A percentile compares a stretch with the other conserved stretches of the same genome.
phyloP scores from a whole-genome alignment of 2,113 vertebrate genomes.

The Syrmaticus mikado region DNA sequence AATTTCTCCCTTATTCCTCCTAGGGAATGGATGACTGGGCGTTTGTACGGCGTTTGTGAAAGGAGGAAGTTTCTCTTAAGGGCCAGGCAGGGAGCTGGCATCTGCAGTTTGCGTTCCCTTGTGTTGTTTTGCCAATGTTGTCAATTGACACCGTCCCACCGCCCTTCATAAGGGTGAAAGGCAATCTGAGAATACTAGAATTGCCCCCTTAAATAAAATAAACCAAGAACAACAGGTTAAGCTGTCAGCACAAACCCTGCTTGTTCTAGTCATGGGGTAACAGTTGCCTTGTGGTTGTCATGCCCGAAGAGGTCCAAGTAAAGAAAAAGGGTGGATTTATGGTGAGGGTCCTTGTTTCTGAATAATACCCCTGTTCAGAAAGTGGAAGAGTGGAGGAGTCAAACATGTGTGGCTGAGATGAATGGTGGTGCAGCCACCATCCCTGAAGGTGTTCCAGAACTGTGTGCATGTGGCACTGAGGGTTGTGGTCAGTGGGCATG shows the following conservation, averaged over 20 bases:
- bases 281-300: background rate
- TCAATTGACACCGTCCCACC: background rate
- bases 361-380: background rate
- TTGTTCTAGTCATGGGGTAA: constrained; percentile 4
- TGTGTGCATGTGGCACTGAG: no score
- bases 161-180: background rate
- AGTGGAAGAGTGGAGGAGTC: background rate
- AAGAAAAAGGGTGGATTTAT: background rate
- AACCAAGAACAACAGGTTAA: background rate
- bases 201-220: constrained; percentile 23
- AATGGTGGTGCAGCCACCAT: background rate
- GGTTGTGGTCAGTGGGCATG: no score
- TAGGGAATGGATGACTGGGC: constrained; percentile 15
- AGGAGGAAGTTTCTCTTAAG: constrained; percentile 27
- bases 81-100: background rate
- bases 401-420: background rate
- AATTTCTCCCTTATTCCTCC: constrained; percentile 46
- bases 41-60: constrained; percentile 25
- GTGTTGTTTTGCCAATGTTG: background rate
- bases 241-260: background rate
- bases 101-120: background rate
- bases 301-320: fast-evolving
- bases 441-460: no score
- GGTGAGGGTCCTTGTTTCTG: background rate
- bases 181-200: background rate